A percentile compares a stretch with the other conserved stretches of the same genome.
These are phyloP conservation scores for Drosophila littoralis DNA, from an alignment of 1,140 invertebrate genomes.

Conservation along the genomic window DNA sequence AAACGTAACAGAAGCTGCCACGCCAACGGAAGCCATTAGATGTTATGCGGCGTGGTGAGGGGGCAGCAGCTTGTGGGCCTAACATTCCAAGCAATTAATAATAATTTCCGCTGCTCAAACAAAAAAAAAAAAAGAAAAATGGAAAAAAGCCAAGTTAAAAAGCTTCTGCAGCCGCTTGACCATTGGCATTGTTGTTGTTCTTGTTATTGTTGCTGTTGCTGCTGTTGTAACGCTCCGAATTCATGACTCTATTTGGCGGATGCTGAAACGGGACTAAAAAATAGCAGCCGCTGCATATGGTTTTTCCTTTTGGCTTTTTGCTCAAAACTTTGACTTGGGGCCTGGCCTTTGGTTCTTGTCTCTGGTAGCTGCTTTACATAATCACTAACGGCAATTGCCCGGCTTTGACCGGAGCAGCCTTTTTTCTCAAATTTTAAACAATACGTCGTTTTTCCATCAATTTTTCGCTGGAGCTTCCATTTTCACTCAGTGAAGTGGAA, in stretches of 20 bases:
- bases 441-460: too few species aligned
- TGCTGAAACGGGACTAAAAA: conserved; percentile 14
- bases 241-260: conserved; percentile 28
- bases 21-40: conserved; percentile 78
- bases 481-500: too few species aligned
- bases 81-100: conserved; percentile 78
- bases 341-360: neutral
- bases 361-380: neutral
- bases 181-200: conserved; percentile 26
- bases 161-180: conserved; percentile 44
- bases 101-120: conserved; percentile 74
- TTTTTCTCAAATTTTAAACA: too few species aligned
- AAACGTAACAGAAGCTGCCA: conserved; percentile 51
- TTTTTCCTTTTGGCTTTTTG: conserved; percentile 1
- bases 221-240: conserved; percentile 26
- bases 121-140: conserved; percentile 17
- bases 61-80: conserved; percentile 21
- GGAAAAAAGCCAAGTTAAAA: conserved; percentile 37
- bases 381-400: neutral
- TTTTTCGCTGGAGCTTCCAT: too few species aligned
- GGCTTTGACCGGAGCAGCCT: neutral
- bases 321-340: neutral
- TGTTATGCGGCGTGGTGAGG: neutral
- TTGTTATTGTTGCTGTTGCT: conserved; percentile 7
- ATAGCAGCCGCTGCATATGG: neutral